A percentile compares a stretch with the other conserved stretches of the same genome.
Evolutionary conservation across 1,140 invertebrate species (phyloP).

Genomic region (Tetramorium parvispinum): DNA sequence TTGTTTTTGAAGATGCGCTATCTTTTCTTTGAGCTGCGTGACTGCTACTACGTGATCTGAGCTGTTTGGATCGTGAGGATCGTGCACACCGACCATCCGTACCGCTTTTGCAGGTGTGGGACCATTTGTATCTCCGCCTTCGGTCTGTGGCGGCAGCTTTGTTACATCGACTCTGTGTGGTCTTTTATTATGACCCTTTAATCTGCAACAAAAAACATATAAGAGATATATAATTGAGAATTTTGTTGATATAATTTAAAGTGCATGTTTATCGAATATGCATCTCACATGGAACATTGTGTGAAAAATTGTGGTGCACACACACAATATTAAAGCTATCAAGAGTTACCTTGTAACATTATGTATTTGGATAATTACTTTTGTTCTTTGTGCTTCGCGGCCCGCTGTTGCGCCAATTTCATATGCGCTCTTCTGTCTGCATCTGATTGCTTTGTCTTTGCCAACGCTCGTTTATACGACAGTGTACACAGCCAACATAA

Average conservation of each 20-base stretch:
- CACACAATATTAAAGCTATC: constrained; percentile 41
- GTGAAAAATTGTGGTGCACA: constrained; percentile 41
- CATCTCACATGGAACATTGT: not conserved
- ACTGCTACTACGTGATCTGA: constrained; percentile 97
- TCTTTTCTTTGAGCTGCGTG: constrained; percentile 97
- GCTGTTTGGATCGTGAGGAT: constrained; percentile 91
- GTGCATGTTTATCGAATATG: not conserved
- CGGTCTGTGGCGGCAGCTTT: constrained; percentile 86
- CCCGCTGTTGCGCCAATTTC: constrained; percentile 88
- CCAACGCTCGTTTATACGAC: constrained; percentile 96
- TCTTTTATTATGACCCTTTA: constrained; percentile 90
- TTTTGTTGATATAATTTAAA: not conserved
- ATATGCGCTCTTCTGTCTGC: constrained; percentile 90
- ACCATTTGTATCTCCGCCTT: constrained; percentile 82
- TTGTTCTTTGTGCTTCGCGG: constrained; percentile 87
- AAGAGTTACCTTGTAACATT: constrained; percentile 67
- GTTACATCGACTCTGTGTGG: constrained; percentile 91
- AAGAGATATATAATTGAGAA: not conserved
- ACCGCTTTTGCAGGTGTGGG: constrained; percentile 85
- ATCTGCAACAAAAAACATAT: constrained; percentile 79
- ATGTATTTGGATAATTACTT: constrained; percentile 84
- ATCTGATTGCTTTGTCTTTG: constrained; percentile 95
- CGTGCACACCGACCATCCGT: constrained; percentile 82
- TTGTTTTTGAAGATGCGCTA: constrained; percentile 96
- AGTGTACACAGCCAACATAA: constrained; percentile 98